Conservation (phyloP, 37 sponge, comb jelly and placozoan species). For the Bolinopsis microptera region DNA sequence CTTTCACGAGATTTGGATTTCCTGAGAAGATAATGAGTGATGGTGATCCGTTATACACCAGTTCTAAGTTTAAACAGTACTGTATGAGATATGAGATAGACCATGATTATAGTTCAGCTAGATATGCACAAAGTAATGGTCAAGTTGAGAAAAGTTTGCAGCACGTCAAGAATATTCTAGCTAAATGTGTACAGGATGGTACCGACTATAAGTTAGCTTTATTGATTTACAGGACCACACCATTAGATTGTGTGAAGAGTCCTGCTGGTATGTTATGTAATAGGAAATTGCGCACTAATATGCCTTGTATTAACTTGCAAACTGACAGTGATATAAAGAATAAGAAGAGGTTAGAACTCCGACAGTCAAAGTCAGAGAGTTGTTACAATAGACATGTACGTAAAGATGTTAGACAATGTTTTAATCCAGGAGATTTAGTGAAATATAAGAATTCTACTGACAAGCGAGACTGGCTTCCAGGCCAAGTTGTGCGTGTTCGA, state of each 20-base stretch:
- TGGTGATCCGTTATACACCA: constrained; percentile 14
- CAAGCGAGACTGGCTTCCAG: too few species aligned
- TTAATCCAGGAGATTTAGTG: too few species aligned
- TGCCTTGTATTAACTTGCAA: constrained; percentile 9
- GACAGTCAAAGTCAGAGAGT: too few species aligned
- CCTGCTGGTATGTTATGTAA: background rate
- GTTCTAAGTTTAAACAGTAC: background rate
- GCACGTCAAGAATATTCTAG: background rate
- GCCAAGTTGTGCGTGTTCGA: too few species aligned
- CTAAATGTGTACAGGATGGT: background rate
- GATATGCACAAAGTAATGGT: background rate
- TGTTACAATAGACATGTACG: too few species aligned
- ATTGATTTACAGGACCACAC: background rate
- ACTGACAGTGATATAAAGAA: too few species aligned
- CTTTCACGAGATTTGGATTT: background rate
- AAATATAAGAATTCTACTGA: too few species aligned
- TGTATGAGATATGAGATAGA: background rate
- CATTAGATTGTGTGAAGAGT: background rate
- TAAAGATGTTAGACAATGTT: too few species aligned
- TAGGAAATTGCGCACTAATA: background rate
- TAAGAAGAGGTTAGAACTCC: too few species aligned
- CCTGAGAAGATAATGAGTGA: background rate
- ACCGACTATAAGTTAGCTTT: background rate
- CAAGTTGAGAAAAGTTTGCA: background rate
- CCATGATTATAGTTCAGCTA: background rate